Percentiles rank a stretch among this genome's conserved stretches.
Evolutionary conservation across 2,113 vertebrate genomes (phyloP).

Genomic region (Acrocephalus arundinaceus): DNA sequence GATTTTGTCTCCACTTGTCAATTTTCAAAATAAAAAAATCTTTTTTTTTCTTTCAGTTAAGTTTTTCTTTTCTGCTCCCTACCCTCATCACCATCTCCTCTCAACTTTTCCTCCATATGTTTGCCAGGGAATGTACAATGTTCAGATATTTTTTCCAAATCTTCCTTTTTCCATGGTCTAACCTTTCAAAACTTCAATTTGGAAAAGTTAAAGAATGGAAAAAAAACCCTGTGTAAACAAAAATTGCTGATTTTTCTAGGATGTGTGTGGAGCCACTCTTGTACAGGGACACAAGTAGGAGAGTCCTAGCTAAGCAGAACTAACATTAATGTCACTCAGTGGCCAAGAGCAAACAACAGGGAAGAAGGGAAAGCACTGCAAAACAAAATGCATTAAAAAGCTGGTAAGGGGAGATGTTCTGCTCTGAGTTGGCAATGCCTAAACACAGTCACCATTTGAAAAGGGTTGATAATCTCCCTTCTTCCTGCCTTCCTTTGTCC

Average conservation of each 20-base stretch:
- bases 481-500: background rate
- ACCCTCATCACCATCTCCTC: background rate
- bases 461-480: background rate
- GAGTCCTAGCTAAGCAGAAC: background rate
- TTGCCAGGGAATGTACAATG: slow-evolving; percentile 43
- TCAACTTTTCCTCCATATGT: slow-evolving; percentile 32
- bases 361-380: background rate
- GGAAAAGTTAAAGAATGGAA: background rate
- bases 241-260: background rate
- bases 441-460: background rate
- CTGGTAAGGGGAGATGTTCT: background rate
- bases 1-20: slow-evolving; percentile 6
- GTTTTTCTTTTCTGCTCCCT: slow-evolving; percentile 23
- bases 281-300: background rate
- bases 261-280: background rate
- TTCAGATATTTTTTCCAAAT: slow-evolving; percentile 41
- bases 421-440: background rate
- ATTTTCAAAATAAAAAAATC: background rate
- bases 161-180: slow-evolving; percentile 50
- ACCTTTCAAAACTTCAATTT: slow-evolving; percentile 28
- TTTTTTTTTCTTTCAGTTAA: background rate
- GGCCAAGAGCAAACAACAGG: background rate
- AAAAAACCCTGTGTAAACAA: background rate
- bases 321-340: background rate
- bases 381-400: background rate